Evolutionary conservation across 53 echinoderm and acorn worm species (phyloP), one percentile per base, ranked within the genome.

Genomic region (Henricia sp.): DNA sequence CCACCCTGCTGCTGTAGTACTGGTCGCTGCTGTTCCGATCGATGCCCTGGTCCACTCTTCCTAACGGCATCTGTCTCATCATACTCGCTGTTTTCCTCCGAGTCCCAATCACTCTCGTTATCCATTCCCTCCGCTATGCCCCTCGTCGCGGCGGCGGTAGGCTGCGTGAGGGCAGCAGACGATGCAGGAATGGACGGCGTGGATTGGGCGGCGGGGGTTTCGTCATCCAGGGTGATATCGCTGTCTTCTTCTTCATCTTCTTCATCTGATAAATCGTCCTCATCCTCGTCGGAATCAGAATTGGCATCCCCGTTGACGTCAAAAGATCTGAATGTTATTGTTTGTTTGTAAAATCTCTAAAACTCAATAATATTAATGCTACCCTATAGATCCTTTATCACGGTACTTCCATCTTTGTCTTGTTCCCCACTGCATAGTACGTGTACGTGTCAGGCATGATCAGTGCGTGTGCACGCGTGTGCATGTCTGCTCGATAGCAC

Each of bases 31-130:
- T 78, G 62, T 36, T 59, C 38, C 27, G 46, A 50, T 19, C 2
- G 72, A 24, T 68, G 56, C 5, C 56, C 62, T 27, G 29, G 46
- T 44, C 38, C 26, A 9, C 39, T 54, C 70, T 76, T n/a, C n/a
- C n/a, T n/a, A n/a, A n/a, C n/a, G n/a, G n/a, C n/a, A n/a, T n/a
- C n/a, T 33, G 87, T 67, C 68, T 95, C 96, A 16, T 93, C 87
- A 20, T 91, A 60, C 37, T 91, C 96, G 68, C 93, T 93, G 39
- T 91, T 85, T 6, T 97, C 97, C 46, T 97, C 97, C 2, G 97
- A 94, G 54, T 95, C 97, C 97, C 97, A 97, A 17, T 97, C 87
- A 25, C 88, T 92, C 2, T 90, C 87, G 50, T 72, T 88, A 2
- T 92, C 94, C 39, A 75, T 68, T 28, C 88, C 90, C 84, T 88